A percentile compares a stretch with the other conserved stretches of the same genome.
Conservation (phyloP, 2,888 invertebrate species). For the Xanthia icteritia region DNA sequence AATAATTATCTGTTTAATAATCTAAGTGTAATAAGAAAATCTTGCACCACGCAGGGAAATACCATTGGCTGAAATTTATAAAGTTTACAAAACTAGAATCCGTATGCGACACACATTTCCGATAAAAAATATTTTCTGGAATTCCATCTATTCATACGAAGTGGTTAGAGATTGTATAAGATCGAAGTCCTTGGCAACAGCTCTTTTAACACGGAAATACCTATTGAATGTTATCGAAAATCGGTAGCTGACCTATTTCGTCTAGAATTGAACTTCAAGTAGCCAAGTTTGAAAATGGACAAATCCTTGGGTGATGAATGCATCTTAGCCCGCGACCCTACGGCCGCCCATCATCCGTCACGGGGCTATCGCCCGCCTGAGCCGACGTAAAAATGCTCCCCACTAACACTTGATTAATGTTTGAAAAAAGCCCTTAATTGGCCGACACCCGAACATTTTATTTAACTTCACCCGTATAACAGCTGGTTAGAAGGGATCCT, state of each 20-base stretch:
- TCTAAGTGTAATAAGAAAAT: not conserved
- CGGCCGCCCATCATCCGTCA: slow-evolving; percentile 82
- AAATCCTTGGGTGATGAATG: slow-evolving; percentile 80
- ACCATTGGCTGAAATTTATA: not conserved
- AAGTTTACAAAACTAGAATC: not conserved
- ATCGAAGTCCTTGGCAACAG: not conserved
- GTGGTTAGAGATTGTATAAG: not conserved
- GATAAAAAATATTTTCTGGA: not conserved
- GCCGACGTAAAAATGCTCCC: slow-evolving; percentile 87
- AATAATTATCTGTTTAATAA: not conserved
- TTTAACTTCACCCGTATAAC: slow-evolving; percentile 83
- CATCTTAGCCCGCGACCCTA: slow-evolving; percentile 76
- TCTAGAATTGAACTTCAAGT: slow-evolving; percentile 39
- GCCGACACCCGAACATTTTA: slow-evolving; percentile 82
- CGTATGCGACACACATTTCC: not conserved
- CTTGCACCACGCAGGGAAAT: not conserved
- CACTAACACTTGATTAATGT: slow-evolving; percentile 88
- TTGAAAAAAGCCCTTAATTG: slow-evolving; percentile 88
- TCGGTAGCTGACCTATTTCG: slow-evolving; percentile 29
- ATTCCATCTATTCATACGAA: not conserved
- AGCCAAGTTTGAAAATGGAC: slow-evolving; percentile 60
- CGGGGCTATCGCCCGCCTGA: slow-evolving; percentile 77
- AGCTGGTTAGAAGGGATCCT: slow-evolving; percentile 70
- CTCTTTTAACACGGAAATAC: not conserved
- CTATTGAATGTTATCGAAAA: slow-evolving; percentile 7